Percentiles rank a stretch among this genome's conserved stretches.
These are phyloP conservation scores for Cyprichromis sp. DNA, from an alignment of 2,113 vertebrate genomes.

Conservation along the genomic window DNA sequence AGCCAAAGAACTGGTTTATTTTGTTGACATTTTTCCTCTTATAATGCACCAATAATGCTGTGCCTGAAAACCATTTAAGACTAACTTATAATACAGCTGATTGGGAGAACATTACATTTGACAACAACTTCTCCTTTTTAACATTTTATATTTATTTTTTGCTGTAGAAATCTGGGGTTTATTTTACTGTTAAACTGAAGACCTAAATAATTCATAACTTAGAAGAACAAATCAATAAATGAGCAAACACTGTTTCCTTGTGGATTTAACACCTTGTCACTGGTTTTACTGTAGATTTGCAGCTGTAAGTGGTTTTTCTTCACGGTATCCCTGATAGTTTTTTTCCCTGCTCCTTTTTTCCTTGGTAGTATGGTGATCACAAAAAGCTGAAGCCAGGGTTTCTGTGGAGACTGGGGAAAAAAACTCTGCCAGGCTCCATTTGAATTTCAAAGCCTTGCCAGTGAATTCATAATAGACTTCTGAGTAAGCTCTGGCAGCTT, in stretches of 20 bases:
- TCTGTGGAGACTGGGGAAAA: conserved; percentile 12
- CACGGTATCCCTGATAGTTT: not conserved
- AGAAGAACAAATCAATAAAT: not conserved
- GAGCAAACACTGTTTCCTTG: not conserved
- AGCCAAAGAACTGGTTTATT: not conserved
- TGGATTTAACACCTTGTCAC: not conserved
- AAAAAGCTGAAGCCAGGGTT: conserved; percentile 1
- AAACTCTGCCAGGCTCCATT: conserved; percentile 10
- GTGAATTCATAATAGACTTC: conserved; percentile 43
- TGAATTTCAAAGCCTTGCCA: conserved; percentile 50
- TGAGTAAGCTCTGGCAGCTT: conserved; percentile 42
- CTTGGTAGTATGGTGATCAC: not conserved
- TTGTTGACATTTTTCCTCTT: not conserved
- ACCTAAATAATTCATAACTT: not conserved
- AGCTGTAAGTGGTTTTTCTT: not conserved
- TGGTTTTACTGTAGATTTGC: not conserved
- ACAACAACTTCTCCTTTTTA: not conserved
- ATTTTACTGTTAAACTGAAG: not conserved
- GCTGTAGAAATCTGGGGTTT: not conserved
- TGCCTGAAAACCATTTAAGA: not conserved
- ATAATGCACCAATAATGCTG: not conserved
- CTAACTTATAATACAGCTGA: not conserved
- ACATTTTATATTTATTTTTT: not conserved
- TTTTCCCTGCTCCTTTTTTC: not conserved
- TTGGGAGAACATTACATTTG: not conserved